Conservation (phyloP, 2,113 vertebrate genomes). For the Oriolus oriolus region DNA sequence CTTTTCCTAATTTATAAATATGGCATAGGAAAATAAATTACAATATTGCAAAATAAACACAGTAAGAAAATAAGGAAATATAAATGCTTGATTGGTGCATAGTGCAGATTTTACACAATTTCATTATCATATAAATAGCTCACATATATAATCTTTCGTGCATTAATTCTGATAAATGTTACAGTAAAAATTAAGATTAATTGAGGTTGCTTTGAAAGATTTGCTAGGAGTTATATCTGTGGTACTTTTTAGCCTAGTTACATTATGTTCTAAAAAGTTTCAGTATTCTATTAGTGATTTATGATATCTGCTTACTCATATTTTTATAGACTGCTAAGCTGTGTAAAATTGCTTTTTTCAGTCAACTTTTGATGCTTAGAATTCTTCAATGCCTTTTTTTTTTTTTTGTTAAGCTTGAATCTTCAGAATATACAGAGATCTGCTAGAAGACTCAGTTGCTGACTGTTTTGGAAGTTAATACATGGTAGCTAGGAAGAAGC, state of each 20-base stretch:
- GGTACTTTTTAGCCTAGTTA: conserved; percentile 62
- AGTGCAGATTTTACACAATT: conserved; percentile 68
- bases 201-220: conserved; percentile 59
- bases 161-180: conserved; percentile 74
- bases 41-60: conserved; percentile 60
- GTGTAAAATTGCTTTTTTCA: conserved; percentile 43
- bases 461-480: conserved; percentile 25
- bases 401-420: neutral
- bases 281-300: conserved; percentile 61
- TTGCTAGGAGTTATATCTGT: conserved; percentile 52
- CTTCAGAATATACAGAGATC: neutral
- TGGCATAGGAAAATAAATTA: conserved; percentile 68
- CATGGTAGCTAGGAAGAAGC: neutral
- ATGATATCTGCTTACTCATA: conserved; percentile 61
- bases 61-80: conserved; percentile 60
- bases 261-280: conserved; percentile 51
- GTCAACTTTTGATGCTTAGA: conserved; percentile 47
- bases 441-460: neutral
- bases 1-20: conserved; percentile 61
- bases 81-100: conserved; percentile 60
- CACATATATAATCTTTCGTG: conserved; percentile 68
- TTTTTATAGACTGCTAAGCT: conserved; percentile 66
- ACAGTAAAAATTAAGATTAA: conserved; percentile 78
- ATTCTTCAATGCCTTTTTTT: neutral
- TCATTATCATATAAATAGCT: conserved; percentile 78